A percentile compares a stretch with the other conserved stretches of the same genome.
These are phyloP conservation scores for Myiothlypis chrysogaster DNA, from an alignment of 2,797 vertebrate species.

Conservation along the genomic window DNA sequence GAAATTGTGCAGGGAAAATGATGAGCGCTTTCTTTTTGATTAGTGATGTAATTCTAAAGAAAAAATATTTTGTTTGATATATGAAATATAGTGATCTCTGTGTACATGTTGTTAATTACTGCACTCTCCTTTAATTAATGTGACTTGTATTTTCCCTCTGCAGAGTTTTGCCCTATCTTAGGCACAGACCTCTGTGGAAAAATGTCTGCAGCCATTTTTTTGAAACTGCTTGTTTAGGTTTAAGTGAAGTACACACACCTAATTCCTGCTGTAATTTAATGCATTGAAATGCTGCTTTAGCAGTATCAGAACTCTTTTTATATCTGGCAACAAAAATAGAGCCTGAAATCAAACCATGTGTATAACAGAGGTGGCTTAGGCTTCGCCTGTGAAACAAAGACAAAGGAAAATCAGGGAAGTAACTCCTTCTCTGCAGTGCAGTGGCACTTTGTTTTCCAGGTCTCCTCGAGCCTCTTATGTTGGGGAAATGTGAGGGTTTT, in stretches of 20 bases:
- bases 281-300: background rate
- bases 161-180: background rate
- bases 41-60: background rate
- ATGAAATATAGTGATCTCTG: background rate
- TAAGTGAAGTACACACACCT: background rate
- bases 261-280: background rate
- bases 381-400: background rate
- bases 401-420: background rate
- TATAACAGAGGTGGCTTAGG: background rate
- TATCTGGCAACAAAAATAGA: background rate
- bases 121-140: background rate
- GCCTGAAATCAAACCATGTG: background rate
- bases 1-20: background rate
- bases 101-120: background rate
- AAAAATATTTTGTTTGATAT: background rate
- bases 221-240: background rate
- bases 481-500: background rate
- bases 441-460: background rate
- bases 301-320: background rate
- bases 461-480: background rate
- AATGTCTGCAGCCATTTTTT: background rate
- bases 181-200: background rate
- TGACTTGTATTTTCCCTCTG: background rate
- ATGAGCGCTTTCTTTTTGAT: background rate
- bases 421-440: background rate